These are phyloP conservation scores for Netelia melanura DNA, from an alignment of 2,888 invertebrate species.

Conservation along the genomic window DNA sequence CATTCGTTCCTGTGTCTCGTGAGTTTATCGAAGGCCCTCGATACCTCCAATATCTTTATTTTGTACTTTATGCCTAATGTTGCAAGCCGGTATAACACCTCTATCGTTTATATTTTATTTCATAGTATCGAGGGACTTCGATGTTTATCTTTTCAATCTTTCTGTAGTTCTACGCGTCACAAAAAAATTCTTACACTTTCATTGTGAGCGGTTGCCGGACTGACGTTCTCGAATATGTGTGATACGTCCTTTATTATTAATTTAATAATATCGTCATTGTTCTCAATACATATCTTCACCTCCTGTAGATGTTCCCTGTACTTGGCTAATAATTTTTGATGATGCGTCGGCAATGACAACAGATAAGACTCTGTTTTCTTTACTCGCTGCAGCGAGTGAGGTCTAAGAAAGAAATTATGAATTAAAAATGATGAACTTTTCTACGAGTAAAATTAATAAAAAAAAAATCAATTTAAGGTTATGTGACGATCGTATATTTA, in stretches of 20 bases:
- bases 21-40: too few species aligned
- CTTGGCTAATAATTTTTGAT: conserved; percentile 91
- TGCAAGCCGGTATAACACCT: background rate
- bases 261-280: conserved; percentile 89
- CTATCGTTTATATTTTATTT: background rate
- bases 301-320: conserved; percentile 91
- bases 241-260: conserved; percentile 92
- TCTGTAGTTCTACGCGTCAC: background rate
- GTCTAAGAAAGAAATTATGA: conserved; percentile 85
- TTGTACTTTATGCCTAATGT: background rate
- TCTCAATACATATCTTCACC: conserved; percentile 92
- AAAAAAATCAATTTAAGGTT: background rate
- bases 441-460: conserved; percentile 16
- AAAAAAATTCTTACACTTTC: conserved; percentile 79
- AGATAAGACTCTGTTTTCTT: conserved; percentile 92
- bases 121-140: background rate
- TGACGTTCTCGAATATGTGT: conserved; percentile 93
- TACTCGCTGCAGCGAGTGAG: conserved; percentile 91
- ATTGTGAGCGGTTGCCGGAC: conserved; percentile 80
- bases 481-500: background rate
- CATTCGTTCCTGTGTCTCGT: too few species aligned
- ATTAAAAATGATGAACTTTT: conserved; percentile 43
- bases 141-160: background rate
- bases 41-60: background rate
- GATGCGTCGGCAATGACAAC: conserved; percentile 89